phyloP scores from a whole-genome alignment of 1,140 invertebrate genomes.

The Stenopsyche tienmushanensis region DNA sequence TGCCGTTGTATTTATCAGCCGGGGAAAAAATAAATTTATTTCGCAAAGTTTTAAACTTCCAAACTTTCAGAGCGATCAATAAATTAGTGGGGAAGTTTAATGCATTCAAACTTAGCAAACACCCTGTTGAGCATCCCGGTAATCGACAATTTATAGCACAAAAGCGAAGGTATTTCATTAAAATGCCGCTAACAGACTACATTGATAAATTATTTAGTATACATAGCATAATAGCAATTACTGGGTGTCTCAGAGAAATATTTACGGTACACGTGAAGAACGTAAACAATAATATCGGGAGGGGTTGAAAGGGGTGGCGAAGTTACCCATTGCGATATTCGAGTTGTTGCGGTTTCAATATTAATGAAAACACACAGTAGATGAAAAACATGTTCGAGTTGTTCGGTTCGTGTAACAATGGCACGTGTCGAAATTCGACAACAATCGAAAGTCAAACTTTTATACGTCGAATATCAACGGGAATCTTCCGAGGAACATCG shows the following conservation, averaged over 20 bases:
- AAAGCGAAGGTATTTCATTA: conserved; percentile 31
- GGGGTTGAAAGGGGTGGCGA: neutral
- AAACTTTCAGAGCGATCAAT: conserved; percentile 1
- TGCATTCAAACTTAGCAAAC: neutral
- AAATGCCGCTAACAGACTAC: conserved; percentile 15
- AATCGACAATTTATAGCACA: conserved; percentile 18
- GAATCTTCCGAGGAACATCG: no score
- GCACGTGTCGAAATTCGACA: no score
- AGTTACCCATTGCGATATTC: no score
- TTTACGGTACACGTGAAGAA: conserved; percentile 4
- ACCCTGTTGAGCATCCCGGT: neutral
- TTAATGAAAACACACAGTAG: neutral
- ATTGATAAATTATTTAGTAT: conserved; percentile 18
- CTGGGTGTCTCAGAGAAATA: conserved; percentile 1
- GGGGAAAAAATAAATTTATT: no score
- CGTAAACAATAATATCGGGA: neutral
- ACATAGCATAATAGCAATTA: conserved; percentile 1
- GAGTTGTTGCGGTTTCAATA: neutral
- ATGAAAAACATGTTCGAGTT: neutral
- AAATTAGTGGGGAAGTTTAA: neutral
- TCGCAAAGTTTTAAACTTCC: no score
- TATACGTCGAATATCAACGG: no score
- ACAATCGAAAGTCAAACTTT: no score
- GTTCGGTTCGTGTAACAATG: no score
- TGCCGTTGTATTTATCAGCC: no score